Evolutionary conservation across 2,797 vertebrate genomes (phyloP).

Genomic region (Anolis apletophallus): DNA sequence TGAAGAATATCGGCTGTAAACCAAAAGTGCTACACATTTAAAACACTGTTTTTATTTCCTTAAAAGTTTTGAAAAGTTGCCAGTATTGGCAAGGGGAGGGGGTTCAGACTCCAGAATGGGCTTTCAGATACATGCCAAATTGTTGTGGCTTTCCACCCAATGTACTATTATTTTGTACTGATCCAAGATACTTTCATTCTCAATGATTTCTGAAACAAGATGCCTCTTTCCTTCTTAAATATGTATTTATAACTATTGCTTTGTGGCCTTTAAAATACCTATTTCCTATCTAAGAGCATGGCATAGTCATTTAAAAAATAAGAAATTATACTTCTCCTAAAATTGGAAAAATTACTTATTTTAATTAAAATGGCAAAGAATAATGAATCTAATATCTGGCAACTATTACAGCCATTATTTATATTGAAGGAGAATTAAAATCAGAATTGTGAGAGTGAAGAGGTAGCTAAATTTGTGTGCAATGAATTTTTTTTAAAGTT

Average conservation of each 20-base stretch:
- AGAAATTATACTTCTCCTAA: constrained; percentile 68
- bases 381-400: constrained; percentile 67
- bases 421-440: constrained; percentile 35
- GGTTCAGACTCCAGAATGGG: constrained; percentile 79
- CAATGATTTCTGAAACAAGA: constrained; percentile 55
- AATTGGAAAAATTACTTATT: constrained; percentile 60
- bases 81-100: constrained; percentile 78
- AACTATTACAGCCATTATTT: constrained; percentile 55
- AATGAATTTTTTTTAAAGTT: constrained; percentile 49
- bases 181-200: constrained; percentile 52
- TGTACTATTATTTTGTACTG: constrained; percentile 34
- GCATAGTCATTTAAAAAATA: constrained; percentile 71
- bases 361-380: constrained; percentile 62
- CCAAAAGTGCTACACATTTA: constrained; percentile 81
- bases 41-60: constrained; percentile 83
- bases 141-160: constrained; percentile 78
- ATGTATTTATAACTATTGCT: constrained; percentile 60
- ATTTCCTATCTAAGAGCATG: constrained; percentile 51
- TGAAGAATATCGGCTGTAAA: constrained; percentile 80
- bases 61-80: constrained; percentile 85
- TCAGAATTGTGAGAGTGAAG: constrained; percentile 66
- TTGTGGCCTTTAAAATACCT: constrained; percentile 31
- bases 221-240: constrained; percentile 64
- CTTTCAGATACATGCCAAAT: constrained; percentile 76
- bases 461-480: constrained; percentile 57